These are phyloP conservation scores for Tigriopus californicus DNA, from an alignment of 2,888 invertebrate genomes.

Conservation along the genomic window DNA sequence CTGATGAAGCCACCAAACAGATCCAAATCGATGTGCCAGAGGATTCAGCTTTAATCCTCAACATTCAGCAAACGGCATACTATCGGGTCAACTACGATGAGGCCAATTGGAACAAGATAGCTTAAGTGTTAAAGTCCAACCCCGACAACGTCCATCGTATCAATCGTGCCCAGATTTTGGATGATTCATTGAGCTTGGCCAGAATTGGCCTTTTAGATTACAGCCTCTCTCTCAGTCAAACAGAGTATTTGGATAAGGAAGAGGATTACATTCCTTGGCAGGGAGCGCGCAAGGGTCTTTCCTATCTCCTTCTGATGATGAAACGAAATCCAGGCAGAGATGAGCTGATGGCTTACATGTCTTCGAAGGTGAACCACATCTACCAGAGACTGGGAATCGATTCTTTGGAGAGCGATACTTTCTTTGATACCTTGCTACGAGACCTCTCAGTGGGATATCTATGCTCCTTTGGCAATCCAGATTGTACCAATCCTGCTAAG, in stretches of 20 bases:
- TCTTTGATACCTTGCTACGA: background rate
- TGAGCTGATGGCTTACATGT: background rate
- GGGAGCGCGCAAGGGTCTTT: constrained; percentile 37
- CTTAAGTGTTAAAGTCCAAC: constrained; percentile 40
- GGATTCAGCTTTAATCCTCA: constrained; percentile 61
- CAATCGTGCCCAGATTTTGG: constrained; percentile 56
- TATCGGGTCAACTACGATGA: constrained; percentile 59
- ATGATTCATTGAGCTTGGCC: constrained; percentile 63
- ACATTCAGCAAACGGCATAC: constrained; percentile 62
- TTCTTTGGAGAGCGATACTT: background rate
- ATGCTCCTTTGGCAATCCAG: background rate
- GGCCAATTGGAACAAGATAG: constrained; percentile 43
- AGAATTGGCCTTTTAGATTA: constrained; percentile 45
- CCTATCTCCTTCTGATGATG: constrained; percentile 19
- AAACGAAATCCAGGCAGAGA: background rate
- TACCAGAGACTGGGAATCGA: background rate
- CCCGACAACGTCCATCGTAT: constrained; percentile 46
- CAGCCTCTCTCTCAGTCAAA: constrained; percentile 45
- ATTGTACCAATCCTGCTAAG: background rate
- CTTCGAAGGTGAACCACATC: background rate
- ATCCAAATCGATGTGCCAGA: background rate
- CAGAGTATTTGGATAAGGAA: constrained; percentile 46
- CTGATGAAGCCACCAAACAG: constrained; percentile 15
- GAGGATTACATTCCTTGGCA: constrained; percentile 52
- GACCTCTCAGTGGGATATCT: background rate